Conservation (phyloP, 2,888 invertebrate genomes). For the Amblyteles armatorius region DNA sequence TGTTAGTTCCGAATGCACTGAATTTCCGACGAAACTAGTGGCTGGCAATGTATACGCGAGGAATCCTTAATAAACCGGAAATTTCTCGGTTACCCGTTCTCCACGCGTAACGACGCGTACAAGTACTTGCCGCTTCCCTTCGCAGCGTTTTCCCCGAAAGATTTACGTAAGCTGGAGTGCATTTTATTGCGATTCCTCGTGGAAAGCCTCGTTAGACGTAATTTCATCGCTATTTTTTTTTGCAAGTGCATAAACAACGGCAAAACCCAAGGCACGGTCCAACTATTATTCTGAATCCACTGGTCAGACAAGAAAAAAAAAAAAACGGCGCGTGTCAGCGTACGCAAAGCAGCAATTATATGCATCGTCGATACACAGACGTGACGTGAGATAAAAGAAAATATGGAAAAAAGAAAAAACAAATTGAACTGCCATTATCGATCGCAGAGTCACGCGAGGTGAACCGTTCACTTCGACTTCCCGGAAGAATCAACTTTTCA, state of each 20-base stretch:
- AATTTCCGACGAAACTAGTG: too few relatives aligned
- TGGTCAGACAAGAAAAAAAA: not conserved
- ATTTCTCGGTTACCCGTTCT: conserved; percentile 25
- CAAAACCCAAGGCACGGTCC: not conserved
- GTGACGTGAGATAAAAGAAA: not conserved
- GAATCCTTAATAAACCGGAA: conserved; percentile 13
- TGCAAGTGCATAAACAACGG: not conserved
- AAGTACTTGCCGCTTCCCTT: conserved; percentile 2
- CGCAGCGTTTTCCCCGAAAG: conserved; percentile 9
- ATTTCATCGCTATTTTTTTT: not conserved
- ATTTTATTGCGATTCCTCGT: conserved; percentile 27
- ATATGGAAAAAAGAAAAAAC: not conserved
- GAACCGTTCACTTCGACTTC: not conserved
- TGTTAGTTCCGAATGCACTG: too few relatives aligned
- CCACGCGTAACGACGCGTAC: not conserved
- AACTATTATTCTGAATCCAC: not conserved
- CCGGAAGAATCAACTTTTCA: not conserved
- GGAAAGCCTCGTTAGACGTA: conserved; percentile 9
- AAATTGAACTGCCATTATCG: not conserved
- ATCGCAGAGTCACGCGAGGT: conserved; percentile 24
- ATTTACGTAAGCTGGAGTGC: conserved; percentile 35
- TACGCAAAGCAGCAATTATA: not conserved
- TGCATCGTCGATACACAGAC: not conserved
- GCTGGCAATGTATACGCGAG: too few relatives aligned
- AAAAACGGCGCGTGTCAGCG: not conserved